phyloP scores from a whole-genome alignment of 2,113 vertebrate species.

The Vulpes vulpes region DNA sequence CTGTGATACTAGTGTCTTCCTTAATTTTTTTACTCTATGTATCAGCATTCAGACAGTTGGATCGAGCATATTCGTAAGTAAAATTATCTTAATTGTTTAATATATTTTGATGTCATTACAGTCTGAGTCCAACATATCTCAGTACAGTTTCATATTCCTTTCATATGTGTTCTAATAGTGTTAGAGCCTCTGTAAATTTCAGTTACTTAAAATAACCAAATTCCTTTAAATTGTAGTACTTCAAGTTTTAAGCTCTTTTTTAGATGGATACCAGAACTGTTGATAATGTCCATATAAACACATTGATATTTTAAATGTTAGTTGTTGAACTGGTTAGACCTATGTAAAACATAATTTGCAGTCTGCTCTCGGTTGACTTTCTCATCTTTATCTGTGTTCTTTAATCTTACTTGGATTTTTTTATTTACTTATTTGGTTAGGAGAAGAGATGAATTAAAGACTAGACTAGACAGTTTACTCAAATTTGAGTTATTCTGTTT shows the following conservation, averaged over 20 bases:
- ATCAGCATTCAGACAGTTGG: slow-evolving; percentile 89
- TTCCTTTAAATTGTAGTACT: slow-evolving; percentile 16
- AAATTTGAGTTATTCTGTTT: slow-evolving; percentile 23
- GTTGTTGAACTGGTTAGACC: neutral
- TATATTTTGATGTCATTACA: slow-evolving; percentile 5
- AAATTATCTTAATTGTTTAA: neutral
- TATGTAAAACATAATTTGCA: neutral
- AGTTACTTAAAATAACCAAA: slow-evolving; percentile 31
- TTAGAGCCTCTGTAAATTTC: neutral
- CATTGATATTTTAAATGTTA: neutral
- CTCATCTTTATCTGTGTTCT: neutral
- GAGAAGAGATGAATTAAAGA: neutral
- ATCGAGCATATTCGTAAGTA: slow-evolving; percentile 94
- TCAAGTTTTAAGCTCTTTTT: slow-evolving; percentile 43
- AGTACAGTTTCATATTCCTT: neutral
- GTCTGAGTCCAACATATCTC: neutral
- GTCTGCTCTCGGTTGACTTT: neutral
- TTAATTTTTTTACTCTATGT: slow-evolving; percentile 92
- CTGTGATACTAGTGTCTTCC: slow-evolving; percentile 66
- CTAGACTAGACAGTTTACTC: neutral
- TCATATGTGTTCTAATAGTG: neutral
- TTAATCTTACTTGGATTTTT: neutral
- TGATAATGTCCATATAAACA: neutral
- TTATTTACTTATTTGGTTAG: neutral
- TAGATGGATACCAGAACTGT: neutral